Percentiles rank a stretch among this genome's conserved stretches.
Evolutionary conservation across 2,888 invertebrate genomes (phyloP).

Genomic region (Cyclophora punctaria): DNA sequence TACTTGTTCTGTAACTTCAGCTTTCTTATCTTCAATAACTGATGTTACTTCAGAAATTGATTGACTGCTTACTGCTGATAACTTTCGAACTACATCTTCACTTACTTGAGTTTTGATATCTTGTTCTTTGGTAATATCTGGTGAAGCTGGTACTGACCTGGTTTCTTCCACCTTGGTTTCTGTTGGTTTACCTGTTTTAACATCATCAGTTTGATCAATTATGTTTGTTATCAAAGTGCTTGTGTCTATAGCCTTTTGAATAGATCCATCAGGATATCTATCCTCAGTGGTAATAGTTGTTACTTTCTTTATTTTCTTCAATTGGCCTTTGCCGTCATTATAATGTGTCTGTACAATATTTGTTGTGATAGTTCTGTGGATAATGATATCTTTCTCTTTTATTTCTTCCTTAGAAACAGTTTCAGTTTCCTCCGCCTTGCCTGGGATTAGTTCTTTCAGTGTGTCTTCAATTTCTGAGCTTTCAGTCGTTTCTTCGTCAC

Average conservation of each 20-base stretch:
- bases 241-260: constrained; percentile 28
- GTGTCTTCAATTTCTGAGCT: constrained; percentile 8
- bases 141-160: background rate
- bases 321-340: constrained; percentile 19
- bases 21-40: too few relatives aligned
- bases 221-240: constrained; percentile 11
- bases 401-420: constrained; percentile 28
- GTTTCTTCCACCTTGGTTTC: background rate
- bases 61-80: too few relatives aligned
- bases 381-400: constrained; percentile 21
- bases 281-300: constrained; percentile 32
- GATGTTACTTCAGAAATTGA: too few relatives aligned
- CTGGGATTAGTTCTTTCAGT: constrained; percentile 24
- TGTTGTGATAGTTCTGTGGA: constrained; percentile 26
- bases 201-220: background rate
- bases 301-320: constrained; percentile 30
- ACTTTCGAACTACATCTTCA: too few relatives aligned
- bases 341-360: constrained; percentile 29
- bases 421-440: constrained; percentile 31
- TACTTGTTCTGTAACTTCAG: too few relatives aligned
- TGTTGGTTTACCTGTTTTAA: background rate
- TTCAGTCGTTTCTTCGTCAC: constrained; percentile 15
- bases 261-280: constrained; percentile 34
- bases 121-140: background rate
- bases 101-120: too few relatives aligned